These are phyloP conservation scores for Drosophila sucinea DNA, from an alignment of 1,140 invertebrate genomes.

Conservation along the genomic window DNA sequence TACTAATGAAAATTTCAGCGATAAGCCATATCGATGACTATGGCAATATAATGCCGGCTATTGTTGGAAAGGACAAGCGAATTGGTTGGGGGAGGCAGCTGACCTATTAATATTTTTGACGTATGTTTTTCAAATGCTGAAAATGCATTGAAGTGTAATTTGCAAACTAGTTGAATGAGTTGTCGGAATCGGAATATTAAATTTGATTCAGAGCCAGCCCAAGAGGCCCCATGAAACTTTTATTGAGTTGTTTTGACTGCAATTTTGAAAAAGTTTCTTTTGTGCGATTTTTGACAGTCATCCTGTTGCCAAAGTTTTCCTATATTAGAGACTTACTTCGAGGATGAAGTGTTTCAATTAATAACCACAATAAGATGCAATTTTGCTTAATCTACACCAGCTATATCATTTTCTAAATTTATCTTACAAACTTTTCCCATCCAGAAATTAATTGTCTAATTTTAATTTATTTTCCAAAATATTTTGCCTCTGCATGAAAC, in stretches of 20 bases:
- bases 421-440: too few relatives aligned
- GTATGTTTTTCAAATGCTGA: constrained; percentile 32
- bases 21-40: constrained; percentile 51
- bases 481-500: too few relatives aligned
- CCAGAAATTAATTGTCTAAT: too few relatives aligned
- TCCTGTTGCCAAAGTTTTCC: background rate
- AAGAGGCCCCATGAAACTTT: background rate
- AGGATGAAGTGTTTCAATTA: constrained; percentile 5
- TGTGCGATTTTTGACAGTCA: background rate
- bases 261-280: background rate
- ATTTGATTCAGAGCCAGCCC: background rate
- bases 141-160: constrained; percentile 29
- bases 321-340: background rate
- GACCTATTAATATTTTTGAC: constrained; percentile 71
- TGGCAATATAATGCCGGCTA: constrained; percentile 41
- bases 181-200: constrained; percentile 3
- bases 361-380: background rate
- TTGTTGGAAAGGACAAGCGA: constrained; percentile 20
- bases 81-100: constrained; percentile 28
- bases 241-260: background rate
- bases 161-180: constrained; percentile 19
- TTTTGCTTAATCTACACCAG: too few relatives aligned
- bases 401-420: too few relatives aligned
- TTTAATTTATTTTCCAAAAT: too few relatives aligned
- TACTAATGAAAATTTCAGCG: constrained; percentile 62